These are phyloP conservation scores for Sakesphorus luctuosus DNA, from an alignment of 2,113 vertebrate genomes.

Conservation along the genomic window DNA sequence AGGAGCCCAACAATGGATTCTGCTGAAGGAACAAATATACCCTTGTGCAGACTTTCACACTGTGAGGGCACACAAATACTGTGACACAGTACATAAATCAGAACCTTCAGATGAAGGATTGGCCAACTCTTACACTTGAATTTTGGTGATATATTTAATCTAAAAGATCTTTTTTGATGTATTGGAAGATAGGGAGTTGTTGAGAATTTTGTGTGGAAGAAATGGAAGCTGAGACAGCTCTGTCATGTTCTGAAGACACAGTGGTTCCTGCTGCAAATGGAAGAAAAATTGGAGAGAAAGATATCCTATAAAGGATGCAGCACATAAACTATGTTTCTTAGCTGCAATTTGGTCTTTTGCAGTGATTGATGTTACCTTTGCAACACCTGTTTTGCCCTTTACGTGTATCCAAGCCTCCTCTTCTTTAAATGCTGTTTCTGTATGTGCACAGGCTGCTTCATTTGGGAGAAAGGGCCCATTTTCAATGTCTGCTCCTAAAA, in stretches of 20 bases:
- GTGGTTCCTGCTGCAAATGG: neutral
- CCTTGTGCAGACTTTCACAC: neutral
- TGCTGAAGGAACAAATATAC: neutral
- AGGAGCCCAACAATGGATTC: neutral
- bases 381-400: neutral
- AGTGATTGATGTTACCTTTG: neutral
- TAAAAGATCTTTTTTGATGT: neutral
- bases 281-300: neutral
- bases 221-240: neutral
- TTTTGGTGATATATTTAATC: neutral
- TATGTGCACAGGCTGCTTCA: fast-evolving
- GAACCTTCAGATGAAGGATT: neutral
- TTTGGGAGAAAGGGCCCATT: neutral
- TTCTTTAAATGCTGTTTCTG: neutral
- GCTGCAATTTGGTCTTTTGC: neutral
- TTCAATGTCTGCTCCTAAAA: neutral
- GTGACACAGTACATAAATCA: neutral
- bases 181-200: neutral
- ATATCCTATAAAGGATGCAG: neutral
- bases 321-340: neutral
- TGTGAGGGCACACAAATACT: neutral
- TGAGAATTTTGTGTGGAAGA: neutral
- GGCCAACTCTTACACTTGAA: neutral
- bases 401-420: neutral
- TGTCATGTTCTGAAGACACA: neutral